phyloP scores from a whole-genome alignment of 2,113 vertebrate genomes.

The Pteropus alecto region DNA sequence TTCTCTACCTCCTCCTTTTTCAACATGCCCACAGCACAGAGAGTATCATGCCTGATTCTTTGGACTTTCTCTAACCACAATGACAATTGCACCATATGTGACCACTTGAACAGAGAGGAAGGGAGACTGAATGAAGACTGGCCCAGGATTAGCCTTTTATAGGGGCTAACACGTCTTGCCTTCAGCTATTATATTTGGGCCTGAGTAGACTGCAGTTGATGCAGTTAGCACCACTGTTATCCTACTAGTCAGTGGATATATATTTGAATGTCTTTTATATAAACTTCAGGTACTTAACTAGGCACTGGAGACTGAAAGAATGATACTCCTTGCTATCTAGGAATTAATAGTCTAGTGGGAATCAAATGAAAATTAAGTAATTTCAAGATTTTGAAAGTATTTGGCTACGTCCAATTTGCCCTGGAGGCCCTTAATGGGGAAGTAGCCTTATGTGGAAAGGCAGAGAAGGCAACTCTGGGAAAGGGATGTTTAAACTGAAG shows the following conservation, averaged over 20 bases:
- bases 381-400: background rate
- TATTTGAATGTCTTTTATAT: background rate
- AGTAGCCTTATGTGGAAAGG: background rate
- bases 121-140: background rate
- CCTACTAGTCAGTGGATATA: background rate
- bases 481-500: background rate
- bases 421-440: background rate
- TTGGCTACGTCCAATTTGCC: background rate
- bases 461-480: background rate
- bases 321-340: background rate
- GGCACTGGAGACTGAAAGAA: background rate
- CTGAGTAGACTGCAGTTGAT: too few relatives aligned
- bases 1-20: background rate
- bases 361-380: background rate
- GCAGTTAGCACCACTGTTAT: background rate
- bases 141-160: background rate
- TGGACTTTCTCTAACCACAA: background rate
- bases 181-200: background rate
- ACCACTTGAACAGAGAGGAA: background rate
- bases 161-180: background rate
- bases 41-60: background rate
- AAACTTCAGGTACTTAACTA: background rate
- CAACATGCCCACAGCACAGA: background rate
- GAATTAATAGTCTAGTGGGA: background rate
- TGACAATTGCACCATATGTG: too few relatives aligned